phyloP scores from a whole-genome alignment of 2,888 invertebrate species.

The Endotricha flammealis region DNA sequence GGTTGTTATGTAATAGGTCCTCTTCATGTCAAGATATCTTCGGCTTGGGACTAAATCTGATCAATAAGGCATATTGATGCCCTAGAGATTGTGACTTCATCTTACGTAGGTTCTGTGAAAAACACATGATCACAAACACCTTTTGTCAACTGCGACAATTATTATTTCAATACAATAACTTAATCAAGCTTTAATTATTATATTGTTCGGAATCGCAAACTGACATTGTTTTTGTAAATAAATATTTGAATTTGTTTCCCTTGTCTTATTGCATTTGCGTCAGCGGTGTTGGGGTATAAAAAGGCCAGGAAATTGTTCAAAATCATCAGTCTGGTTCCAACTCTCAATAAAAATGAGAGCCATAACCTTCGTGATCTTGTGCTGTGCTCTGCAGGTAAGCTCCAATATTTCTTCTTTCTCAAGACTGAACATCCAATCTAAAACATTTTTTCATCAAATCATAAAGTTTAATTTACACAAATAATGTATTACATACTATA shows the following conservation, averaged over 20 bases:
- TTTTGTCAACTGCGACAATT: conserved; percentile 2
- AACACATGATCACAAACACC: background rate
- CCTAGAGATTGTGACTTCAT: too few species aligned
- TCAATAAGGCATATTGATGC: too few species aligned
- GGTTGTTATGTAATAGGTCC: too few species aligned
- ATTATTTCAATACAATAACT: conserved; percentile 29
- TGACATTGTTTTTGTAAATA: conserved; percentile 34
- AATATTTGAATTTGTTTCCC: conserved; percentile 37
- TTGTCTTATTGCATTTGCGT: conserved; percentile 5
- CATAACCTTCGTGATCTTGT: conserved; percentile 66
- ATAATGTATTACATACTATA: too few species aligned
- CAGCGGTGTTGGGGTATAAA: conserved; percentile 44
- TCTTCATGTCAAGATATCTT: too few species aligned
- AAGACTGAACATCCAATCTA: too few species aligned
- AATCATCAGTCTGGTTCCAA: conserved; percentile 63
- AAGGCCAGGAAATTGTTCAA: conserved; percentile 23
- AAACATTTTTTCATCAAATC: too few species aligned
- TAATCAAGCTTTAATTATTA: conserved; percentile 43
- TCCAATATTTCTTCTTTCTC: too few species aligned
- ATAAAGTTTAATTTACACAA: too few species aligned
- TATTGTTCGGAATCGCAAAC: conserved; percentile 47
- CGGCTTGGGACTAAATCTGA: too few species aligned
- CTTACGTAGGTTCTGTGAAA: background rate
- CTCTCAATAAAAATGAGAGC: conserved; percentile 68
- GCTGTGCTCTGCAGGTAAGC: conserved; percentile 67